Evolutionary conservation across 53 echinoderm and acorn worm genomes (phyloP), one percentile per base, ranked within the genome.

Genomic region (Stichopus horrens): DNA sequence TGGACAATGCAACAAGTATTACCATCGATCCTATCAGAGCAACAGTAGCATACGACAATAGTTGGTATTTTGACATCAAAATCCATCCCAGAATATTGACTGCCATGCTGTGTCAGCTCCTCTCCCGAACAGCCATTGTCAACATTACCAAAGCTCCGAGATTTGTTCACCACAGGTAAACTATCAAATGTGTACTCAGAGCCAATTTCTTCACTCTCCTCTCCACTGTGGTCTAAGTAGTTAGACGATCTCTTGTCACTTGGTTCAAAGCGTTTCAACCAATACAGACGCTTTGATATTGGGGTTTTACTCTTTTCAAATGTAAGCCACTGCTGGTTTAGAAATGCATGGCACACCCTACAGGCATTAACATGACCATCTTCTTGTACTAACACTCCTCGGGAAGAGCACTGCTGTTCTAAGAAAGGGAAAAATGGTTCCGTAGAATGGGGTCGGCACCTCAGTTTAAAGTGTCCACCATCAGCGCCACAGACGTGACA

Each of bases 391-490:
- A 73, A 83, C 54, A 89, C 84, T 11, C 95, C 95, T 66, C 93
- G 88, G 19, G 95, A 92, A 20, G 94, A 90, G 54, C 95, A 94
- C 57, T 98, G 99, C 83, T 98, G 95, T 86, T 98, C 95, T 68
- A 98, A 93, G 79, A 99, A 99, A 55, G 96, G 96, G 87, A 99
- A 99, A 90, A 99, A 99, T 56, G 99, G 90, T 76, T 99, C 96
- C 13, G 93, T 90, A 54, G 90, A 94, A 83, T 93, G 92, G 73
- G 95, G 96, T 52, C 96, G 91, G 79, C 92, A 94, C 59, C 94
- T 92, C 79, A 99, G 91, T 55, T 91, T 93, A 83, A 93, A 92
- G 89, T 95, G 88, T 63, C 94, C 95, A 76, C 96, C 93, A 74
- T 90, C 90, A 86, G 95, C 95, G 79, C 99, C 99, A 82, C 99